Base-by-base conservation (phyloP, 1,140 invertebrate genomes). In the Eriocheir sinensis region DNA sequence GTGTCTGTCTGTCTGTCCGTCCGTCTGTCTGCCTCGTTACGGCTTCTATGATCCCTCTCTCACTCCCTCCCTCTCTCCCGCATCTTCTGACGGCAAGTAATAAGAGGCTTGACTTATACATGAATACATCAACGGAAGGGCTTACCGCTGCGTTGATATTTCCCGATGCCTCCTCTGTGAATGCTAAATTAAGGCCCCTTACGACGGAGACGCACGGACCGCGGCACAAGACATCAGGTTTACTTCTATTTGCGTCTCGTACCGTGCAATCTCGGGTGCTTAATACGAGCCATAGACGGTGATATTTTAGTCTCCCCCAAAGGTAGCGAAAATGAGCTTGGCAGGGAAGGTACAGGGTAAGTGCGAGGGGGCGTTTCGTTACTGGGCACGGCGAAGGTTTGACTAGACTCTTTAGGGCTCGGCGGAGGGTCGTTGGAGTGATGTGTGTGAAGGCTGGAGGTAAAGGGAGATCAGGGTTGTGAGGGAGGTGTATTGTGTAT, bases 21-120 rank as follows among this genome's bases (percentile, higher is more conserved):
- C n/a, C n/a, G n/a, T n/a, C n/a, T n/a, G n/a, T n/a, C n/a, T n/a
- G n/a, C n/a, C n/a, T n/a, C n/a, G n/a, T n/a, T n/a, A n/a, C n/a
- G n/a, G 21, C 17, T 4, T 27, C 1, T 72, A 4, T 72, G 60
- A 72, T 72, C 60, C 60, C 60, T n/a, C 60, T 72, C n/a, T n/a
- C n/a, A n/a, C n/a, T 72, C 60, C 60, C 60, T n/a, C 60, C n/a
- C n/a, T 72, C 60, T n/a, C 60, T n/a, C 60, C n/a, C n/a, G 27
- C 60, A 12, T 4, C 12, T n/a, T 72, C 21, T 21, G 60, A 72
- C 60, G 60, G 60, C 12, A 72, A n/a, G 60, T 72, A 72, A 72
- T 72, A 72, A 72, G 60, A 72, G 60, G 60, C 60, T 72, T 72
- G 60, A 72, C 60, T 72, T 72, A 72, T 72, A 72, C 60, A n/a